phyloP scores from a whole-genome alignment of 2,888 invertebrate species.

The Eurois occulta region DNA sequence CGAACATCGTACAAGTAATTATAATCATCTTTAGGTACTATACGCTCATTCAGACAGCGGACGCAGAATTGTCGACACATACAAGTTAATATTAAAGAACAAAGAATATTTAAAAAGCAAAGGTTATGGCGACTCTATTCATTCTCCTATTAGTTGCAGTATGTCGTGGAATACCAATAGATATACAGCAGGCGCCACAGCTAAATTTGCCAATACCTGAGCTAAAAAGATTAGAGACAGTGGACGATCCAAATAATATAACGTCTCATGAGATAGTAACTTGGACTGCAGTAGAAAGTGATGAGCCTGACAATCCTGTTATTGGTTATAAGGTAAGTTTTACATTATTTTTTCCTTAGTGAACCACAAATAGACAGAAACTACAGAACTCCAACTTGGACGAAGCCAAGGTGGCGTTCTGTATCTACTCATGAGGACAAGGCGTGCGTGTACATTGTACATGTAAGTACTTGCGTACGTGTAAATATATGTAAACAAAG shows the following conservation, averaged over 20 bases:
- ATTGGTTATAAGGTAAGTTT: conserved; percentile 36
- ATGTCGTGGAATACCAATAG: conserved; percentile 21
- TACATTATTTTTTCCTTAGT: background rate
- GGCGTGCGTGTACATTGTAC: background rate
- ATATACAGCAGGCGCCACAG: background rate
- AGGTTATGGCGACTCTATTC: conserved; percentile 7
- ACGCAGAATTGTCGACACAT: background rate
- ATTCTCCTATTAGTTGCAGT: conserved; percentile 8
- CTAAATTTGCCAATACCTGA: conserved; percentile 12
- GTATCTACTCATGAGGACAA: background rate
- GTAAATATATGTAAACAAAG: background rate
- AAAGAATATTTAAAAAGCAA: background rate
- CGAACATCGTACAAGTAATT: background rate
- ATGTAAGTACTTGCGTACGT: too few species aligned
- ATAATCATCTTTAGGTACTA: background rate
- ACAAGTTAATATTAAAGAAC: background rate
- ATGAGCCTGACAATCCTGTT: conserved; percentile 24
- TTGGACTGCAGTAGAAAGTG: conserved; percentile 24
- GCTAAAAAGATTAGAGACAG: background rate
- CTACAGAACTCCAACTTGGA: too few species aligned
- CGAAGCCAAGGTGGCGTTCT: too few species aligned
- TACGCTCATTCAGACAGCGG: conserved; percentile 19
- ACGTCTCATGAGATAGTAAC: conserved; percentile 23
- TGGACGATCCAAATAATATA: conserved; percentile 25
- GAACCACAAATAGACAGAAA: too few species aligned